Percentiles rank a stretch among this genome's conserved stretches.
Conservation (phyloP, 2,113 vertebrate species). For the Abramis brama region DNA sequence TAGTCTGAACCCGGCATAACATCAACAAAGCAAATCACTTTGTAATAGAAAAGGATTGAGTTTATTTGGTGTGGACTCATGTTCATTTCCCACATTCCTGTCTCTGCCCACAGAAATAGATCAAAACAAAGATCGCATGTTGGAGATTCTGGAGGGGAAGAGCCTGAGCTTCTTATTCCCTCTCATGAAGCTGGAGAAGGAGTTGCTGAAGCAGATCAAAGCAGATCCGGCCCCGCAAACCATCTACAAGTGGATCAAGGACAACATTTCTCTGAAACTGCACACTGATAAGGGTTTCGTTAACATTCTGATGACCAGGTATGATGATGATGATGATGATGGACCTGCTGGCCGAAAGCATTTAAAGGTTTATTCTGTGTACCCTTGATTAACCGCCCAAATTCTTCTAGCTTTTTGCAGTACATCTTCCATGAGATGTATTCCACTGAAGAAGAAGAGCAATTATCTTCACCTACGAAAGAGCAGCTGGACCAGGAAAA, state of each 20-base stretch:
- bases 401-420: constrained; percentile 91
- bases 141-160: constrained; percentile 98
- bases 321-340: background rate
- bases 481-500: constrained; percentile 97
- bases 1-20: too few species aligned
- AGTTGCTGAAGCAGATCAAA: constrained; percentile 95
- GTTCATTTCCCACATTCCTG: background rate
- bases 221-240: constrained; percentile 95
- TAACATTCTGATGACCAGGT: constrained; percentile 99
- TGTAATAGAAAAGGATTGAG: too few species aligned
- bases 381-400: background rate
- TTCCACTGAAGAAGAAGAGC: constrained; percentile 83
- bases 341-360: too few species aligned
- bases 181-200: constrained; percentile 97
- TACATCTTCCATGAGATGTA: constrained; percentile 95
- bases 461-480: constrained; percentile 89
- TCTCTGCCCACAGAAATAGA: constrained; percentile 86
- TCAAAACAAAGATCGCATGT: constrained; percentile 99
- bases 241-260: constrained; percentile 99
- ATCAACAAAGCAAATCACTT: too few species aligned
- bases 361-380: background rate
- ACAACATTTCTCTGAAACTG: constrained; percentile 97
- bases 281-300: constrained; percentile 99
- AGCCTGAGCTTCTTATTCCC: constrained; percentile 98
- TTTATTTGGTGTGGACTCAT: background rate